A percentile compares a stretch with the other conserved stretches of the same genome.
phyloP scores from a whole-genome alignment of 2,888 invertebrate species.

The Gastracanthus pulcherrimus region DNA sequence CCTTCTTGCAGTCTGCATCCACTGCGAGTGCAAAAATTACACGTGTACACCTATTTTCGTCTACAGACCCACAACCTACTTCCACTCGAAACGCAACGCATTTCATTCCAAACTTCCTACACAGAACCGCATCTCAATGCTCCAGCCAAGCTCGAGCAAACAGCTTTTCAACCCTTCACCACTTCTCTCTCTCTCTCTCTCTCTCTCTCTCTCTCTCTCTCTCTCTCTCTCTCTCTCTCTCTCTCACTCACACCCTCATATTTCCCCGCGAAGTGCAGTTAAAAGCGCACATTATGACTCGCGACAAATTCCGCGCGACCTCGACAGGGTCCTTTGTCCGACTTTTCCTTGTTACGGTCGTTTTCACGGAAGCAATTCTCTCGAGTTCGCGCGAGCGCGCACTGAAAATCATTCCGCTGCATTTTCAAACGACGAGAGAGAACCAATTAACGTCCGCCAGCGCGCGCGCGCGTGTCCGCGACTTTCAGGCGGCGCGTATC shows the following conservation, averaged over 20 bases:
- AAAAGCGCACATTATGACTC: constrained; percentile 10
- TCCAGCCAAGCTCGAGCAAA: not conserved
- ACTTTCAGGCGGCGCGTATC: not conserved
- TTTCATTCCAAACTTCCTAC: not conserved
- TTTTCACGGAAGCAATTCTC: constrained; percentile 7
- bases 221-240: not conserved
- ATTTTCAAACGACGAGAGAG: constrained; percentile 22
- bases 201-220: not conserved
- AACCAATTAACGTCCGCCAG: constrained; percentile 35
- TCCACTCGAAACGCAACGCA: not conserved
- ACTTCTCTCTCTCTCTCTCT: not conserved
- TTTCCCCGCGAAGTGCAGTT: not conserved
- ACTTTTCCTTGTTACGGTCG: constrained; percentile 10
- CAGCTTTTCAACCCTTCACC: not conserved
- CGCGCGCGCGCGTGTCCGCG: not conserved
- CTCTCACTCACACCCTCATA: too few species aligned
- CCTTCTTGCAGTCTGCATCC: not conserved
- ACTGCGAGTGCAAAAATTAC: not conserved
- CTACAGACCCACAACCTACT: not conserved
- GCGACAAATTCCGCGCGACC: constrained; percentile 14
- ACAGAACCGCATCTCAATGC: too few species aligned
- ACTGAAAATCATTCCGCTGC: constrained; percentile 20
- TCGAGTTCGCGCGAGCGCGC: not conserved
- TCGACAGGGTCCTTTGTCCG: constrained; percentile 24
- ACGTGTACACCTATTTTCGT: not conserved